Percentiles rank a stretch among this genome's conserved stretches.
Conservation (phyloP, 2,113 vertebrate species). For the Camelus bactrianus region DNA sequence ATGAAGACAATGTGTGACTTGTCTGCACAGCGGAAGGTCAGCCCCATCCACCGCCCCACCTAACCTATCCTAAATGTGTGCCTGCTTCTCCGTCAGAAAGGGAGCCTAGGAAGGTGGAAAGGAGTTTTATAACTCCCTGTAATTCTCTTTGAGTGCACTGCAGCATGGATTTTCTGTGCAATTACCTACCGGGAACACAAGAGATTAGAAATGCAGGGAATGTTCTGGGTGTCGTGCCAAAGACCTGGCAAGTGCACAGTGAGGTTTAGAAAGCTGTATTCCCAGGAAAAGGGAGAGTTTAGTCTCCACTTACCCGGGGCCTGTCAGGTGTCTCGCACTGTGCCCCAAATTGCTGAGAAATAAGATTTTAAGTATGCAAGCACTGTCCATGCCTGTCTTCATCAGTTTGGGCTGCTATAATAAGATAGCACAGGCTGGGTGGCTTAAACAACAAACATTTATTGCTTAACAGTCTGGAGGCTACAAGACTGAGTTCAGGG, state of each 20-base stretch:
- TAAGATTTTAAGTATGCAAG: neutral
- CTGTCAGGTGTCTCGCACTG: neutral
- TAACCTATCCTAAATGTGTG: neutral
- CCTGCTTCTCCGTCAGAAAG: slow-evolving; percentile 70
- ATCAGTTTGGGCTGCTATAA: neutral
- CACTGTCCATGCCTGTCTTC: neutral
- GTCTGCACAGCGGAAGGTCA: accelerated
- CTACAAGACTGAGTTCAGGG: neutral
- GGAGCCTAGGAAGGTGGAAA: slow-evolving; percentile 71
- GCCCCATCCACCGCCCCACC: no score
- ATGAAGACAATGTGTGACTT: neutral
- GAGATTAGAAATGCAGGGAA: slow-evolving; percentile 79
- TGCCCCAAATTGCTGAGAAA: neutral
- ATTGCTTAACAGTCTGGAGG: neutral
- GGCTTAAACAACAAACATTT: neutral
- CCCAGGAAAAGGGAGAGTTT: neutral
- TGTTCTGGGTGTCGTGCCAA: slow-evolving; percentile 72
- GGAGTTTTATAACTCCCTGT: slow-evolving; percentile 79
- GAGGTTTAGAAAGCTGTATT: slow-evolving; percentile 62
- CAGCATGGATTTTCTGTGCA: slow-evolving; percentile 76
- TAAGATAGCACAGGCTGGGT: no score
- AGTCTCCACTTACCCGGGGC: neutral
- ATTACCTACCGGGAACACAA: slow-evolving; percentile 80
- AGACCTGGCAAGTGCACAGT: slow-evolving; percentile 44
- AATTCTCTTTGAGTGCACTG: slow-evolving; percentile 82